Base-by-base conservation (phyloP, 2,888 invertebrate genomes). In the Pollenia griseotomentosa region DNA sequence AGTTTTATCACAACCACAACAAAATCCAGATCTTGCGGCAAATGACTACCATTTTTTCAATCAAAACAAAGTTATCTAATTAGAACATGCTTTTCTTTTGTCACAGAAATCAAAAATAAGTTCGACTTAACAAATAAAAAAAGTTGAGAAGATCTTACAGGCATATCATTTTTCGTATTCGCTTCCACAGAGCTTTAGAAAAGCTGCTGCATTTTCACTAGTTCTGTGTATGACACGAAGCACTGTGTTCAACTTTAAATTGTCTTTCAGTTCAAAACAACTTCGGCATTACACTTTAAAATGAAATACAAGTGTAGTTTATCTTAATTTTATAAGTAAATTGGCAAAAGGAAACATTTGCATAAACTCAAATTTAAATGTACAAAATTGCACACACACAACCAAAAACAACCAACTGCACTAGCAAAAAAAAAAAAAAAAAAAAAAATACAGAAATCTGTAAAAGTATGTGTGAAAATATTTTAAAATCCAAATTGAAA, bases 261-360 rank as follows among this genome's bases (percentile, higher is more conserved):
- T 40, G 33, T 33, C 33, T 33, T 33, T n/a, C 44, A 14, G 14
- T 42, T 46, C 19, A 61, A 46, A 77, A 4, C 70, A 61, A 53
- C 59, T 66, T 73, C 66, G 11, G 33, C 66, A 73, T 66, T 23
- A 61, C 42, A 79, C 5, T 33, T 63, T 55, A 79, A 71, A 74
- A 59, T 61, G 7, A 74, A 57, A 80, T 68, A 59, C 71, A 74
- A 61, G 14, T 61, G 48, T 33, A 83, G 57, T 79, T 83, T 83
- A 83, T 86, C 83, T 86, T 83, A 83, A 83, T 83, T 86, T 70
- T 57, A 73, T 59, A 79, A 74, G 55, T 68, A 83, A 82, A 78
- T 74, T 63, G 33, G 44, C 68, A 70, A 75, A 71, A 51, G 23
- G 63, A 55, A 66, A 83, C 59, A 86, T 83, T 82, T 74, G 16